These are phyloP conservation scores for Allochrocebus solatus DNA, from an alignment of 2,797 vertebrate genomes.

Conservation along the genomic window DNA sequence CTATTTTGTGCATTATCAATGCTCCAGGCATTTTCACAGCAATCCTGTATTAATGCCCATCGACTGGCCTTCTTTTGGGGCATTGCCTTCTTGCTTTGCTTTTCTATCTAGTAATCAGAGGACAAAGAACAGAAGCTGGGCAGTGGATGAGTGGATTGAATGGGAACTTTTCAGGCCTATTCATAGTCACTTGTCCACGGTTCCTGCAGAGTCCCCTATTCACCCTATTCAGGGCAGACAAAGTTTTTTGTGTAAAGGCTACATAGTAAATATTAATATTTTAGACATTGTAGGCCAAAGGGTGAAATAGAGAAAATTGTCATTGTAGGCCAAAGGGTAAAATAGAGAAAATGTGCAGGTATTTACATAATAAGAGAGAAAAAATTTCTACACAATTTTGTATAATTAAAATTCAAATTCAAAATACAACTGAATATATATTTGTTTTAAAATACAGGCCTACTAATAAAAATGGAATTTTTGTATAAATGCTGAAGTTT, in stretches of 20 bases:
- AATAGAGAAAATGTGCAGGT: background rate
- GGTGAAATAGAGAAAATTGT: background rate
- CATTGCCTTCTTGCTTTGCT: background rate
- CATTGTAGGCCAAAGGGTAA: background rate
- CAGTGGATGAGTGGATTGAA: background rate
- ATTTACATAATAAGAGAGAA: background rate
- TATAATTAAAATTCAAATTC: background rate
- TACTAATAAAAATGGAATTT: background rate
- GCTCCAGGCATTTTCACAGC: background rate
- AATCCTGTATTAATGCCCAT: background rate
- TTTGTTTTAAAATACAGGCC: background rate
- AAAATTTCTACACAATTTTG: background rate
- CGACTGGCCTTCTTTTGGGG: background rate
- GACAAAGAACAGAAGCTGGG: background rate
- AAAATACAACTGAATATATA: background rate
- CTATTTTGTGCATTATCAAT: background rate
- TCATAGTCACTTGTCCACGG: background rate
- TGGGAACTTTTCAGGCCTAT: background rate
- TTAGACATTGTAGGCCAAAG: background rate
- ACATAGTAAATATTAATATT: background rate
- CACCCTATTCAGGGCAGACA: background rate
- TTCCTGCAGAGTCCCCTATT: background rate
- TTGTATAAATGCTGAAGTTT: background rate
- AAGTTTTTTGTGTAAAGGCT: background rate
- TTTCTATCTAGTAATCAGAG: background rate